Evolutionary conservation across 2,113 vertebrate genomes (phyloP), one percentile per base, ranked within the genome.

Genomic region (Myotis lucifugus): DNA sequence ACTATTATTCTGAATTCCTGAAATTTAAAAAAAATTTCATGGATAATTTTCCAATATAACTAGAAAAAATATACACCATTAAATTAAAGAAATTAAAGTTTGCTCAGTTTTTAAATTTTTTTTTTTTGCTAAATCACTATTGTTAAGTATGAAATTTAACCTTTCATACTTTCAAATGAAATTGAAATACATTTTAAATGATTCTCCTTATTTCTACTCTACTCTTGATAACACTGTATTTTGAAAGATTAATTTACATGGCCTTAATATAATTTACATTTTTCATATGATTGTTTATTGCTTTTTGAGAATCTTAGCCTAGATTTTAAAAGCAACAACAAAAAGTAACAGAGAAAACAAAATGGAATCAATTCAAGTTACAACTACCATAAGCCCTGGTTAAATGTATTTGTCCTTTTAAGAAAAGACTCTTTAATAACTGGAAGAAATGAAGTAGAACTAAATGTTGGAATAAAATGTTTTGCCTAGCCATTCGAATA

Each of bases 271-370:
- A 21, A 93, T 69, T 83, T 90, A 74, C 10, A 93, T 73, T 93
- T 93, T 76, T 18, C 42, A 42, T 73, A 54, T 18, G 40, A 64
- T 85, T 95, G 5, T 72, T 85, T 13, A 91, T 86, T 84, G 13
- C 2, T 64, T 74, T 89, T 40, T 27, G 7, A 86, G 21, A 94
- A 48, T 74, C 11, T 69, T 87, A 37, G 11, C 14, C 19, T 89
- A 12, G 61, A 7, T 32, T 93, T 94, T 85, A 42, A 64, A 81
- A 19, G 3, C 12, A 81, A 64, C 25, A 89, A 34, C 29, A 91
- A 96, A 85, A 86, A 90, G 73, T 72, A 69, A 48, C 8, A 91
- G 79, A 77, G 8, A 50, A 89, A 92, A 85, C 52, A 85, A 85
- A 85, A 91, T 61, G 72, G 37, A 94, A 66, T 8, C 10, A 78